Percentiles rank a stretch among this genome's conserved stretches.
These are phyloP conservation scores for Tupaia tana DNA, from an alignment of 2,113 vertebrate species.

Conservation along the genomic window DNA sequence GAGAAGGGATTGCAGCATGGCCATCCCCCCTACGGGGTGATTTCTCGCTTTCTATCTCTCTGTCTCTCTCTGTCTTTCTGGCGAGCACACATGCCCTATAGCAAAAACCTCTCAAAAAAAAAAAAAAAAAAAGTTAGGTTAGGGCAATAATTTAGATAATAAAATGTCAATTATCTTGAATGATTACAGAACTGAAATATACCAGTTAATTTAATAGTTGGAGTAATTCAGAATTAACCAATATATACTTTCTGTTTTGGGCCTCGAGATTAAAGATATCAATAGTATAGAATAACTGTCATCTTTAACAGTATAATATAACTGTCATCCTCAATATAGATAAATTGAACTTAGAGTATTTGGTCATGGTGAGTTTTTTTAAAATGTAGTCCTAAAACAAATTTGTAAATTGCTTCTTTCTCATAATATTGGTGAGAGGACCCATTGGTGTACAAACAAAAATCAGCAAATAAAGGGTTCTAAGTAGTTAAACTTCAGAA, in stretches of 20 bases:
- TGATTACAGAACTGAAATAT: constrained; percentile 6
- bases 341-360: constrained; percentile 27
- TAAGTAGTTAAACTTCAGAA: constrained; percentile 28
- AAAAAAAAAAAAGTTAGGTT: too few relatives aligned
- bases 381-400: neutral
- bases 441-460: neutral
- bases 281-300: constrained; percentile 34
- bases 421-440: constrained; percentile 20
- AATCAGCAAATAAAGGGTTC: neutral
- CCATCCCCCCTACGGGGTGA: too few relatives aligned
- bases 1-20: too few relatives aligned
- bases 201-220: constrained; percentile 30
- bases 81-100: too few relatives aligned
- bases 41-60: too few relatives aligned
- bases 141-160: neutral
- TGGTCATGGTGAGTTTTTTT: neutral
- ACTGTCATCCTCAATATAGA: constrained; percentile 15
- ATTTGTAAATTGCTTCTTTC: constrained; percentile 13
- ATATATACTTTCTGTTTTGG: constrained; percentile 2
- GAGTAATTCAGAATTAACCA: constrained; percentile 35
- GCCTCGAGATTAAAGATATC: constrained; percentile 50
- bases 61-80: too few relatives aligned
- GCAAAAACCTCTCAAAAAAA: too few relatives aligned
- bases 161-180: constrained; percentile 28
- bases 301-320: neutral